Percentiles rank a stretch among this genome's conserved stretches.
Evolutionary conservation across 2,797 vertebrate genomes (phyloP).

Genomic region (Gallinago stenura): DNA sequence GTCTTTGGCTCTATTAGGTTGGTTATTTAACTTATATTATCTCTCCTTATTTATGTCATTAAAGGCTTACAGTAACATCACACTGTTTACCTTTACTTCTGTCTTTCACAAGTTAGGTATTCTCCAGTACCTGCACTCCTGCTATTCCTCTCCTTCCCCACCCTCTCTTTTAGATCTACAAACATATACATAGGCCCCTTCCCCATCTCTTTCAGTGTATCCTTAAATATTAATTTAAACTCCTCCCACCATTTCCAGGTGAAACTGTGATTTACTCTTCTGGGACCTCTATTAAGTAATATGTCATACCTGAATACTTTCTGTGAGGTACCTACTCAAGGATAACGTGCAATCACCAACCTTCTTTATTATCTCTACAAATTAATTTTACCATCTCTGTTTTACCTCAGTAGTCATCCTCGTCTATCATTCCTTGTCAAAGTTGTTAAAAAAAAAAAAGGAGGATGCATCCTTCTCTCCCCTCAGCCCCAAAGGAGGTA

Average conservation of each 20-base stretch:
- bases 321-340: background rate
- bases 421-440: background rate
- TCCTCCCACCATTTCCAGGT: background rate
- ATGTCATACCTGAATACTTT: background rate
- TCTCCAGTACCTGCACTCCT: background rate
- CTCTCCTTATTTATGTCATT: constrained; percentile 34
- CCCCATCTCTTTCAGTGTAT: background rate
- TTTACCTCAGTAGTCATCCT: background rate
- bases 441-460: background rate
- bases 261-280: background rate
- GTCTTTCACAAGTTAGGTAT: background rate
- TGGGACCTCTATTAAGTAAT: accelerated
- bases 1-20: constrained; percentile 2
- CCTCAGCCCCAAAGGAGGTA: background rate
- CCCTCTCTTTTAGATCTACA: background rate
- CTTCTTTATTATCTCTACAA: background rate
- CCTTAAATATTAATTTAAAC: background rate
- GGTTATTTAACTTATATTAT: constrained; percentile 41
- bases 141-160: background rate
- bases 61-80: constrained; percentile 32
- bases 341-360: background rate
- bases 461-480: background rate
- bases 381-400: background rate
- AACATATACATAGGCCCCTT: background rate
- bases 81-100: background rate